phyloP scores from a whole-genome alignment of 2,113 vertebrate genomes.

The Neopipo cinnamomea region DNA sequence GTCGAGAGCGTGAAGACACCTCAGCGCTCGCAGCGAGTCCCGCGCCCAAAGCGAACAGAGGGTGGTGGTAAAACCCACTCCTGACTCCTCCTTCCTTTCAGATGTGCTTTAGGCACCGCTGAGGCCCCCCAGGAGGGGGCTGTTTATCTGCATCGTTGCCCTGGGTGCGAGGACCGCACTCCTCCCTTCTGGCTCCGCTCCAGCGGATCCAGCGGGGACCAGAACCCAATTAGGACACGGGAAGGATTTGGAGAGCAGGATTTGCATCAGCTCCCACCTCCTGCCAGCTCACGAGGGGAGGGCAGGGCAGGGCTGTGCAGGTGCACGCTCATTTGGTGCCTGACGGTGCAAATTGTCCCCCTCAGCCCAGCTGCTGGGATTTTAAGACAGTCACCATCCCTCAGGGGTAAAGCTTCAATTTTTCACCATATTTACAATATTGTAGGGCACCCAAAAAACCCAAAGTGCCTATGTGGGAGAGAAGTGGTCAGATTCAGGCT shows the following conservation, averaged over 20 bases:
- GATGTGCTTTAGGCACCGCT: rapidly evolving
- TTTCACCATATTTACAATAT: not conserved
- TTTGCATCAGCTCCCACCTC: constrained; percentile 2
- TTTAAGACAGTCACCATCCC: not conserved
- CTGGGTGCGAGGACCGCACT: not conserved
- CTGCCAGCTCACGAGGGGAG: not conserved
- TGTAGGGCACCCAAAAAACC: not conserved
- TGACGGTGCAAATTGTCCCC: not conserved
- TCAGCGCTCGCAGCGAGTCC: not conserved
- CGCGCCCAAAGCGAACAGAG: not conserved
- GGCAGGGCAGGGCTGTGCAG: not conserved
- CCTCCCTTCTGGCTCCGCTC: constrained; percentile 17
- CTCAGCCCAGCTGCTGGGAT: constrained; percentile 41
- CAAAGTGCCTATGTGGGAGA: rapidly evolving
- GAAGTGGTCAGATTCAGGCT: not conserved
- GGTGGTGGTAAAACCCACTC: not conserved
- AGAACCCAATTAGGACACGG: constrained; percentile 10
- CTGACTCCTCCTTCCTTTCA: not conserved
- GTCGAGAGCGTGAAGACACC: not conserved
- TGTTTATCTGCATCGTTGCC: not conserved
- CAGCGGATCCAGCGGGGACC: not conserved
- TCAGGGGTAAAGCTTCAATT: not conserved
- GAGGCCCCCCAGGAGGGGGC: not conserved
- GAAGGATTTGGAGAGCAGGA: constrained; percentile 41
- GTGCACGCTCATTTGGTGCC: not conserved